Base-by-base conservation (phyloP, 2,888 invertebrate species). In the Microctonus hyperodae region DNA sequence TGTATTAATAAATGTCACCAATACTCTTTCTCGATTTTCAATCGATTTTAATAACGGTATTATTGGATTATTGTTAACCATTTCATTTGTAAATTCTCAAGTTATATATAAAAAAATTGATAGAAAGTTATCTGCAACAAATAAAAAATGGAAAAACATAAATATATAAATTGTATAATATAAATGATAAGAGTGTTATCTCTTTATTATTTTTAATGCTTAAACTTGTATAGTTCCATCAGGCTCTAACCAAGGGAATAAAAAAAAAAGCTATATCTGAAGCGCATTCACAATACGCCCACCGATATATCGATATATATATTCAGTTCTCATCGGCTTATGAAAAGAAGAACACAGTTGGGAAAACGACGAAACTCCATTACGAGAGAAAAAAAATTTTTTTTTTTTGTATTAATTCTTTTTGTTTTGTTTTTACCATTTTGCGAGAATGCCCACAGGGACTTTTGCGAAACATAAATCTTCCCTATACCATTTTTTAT, bases 1-100 rank as follows among this genome's bases (percentile, higher is more conserved):
- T 37, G 81, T 85, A 77, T 92, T 92, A 28, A 86, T 76, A 80
- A 92, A 91, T 71, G 88, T 84, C 25, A 91, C 86, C 77, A 86
- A 89, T 0, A 89, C 76, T 53, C 67, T 71, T 51, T 77, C 70
- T 56, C 65, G 66, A 70, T 76, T 77, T 72, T 78, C 74, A 61
- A 78, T 68, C 37, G 82, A 82, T 28, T 79, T 78, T n/a, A 81
- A 67, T 16, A 62, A 13, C 13, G 65, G 58, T 16, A 22, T 10
- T 50, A n/a, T 67, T 44, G 67, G 65, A 44, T 69, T 66, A 68
- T 68, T 69, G 40, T 68, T 55, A 44, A 48, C 72, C 73, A 74
- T 73, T 71, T 63, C 37, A 63, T 40, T 37, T 23, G 33, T 10
- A 22, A 13, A 23, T 60, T 28, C 23, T 50, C 25, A 16, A 44